Base-by-base conservation (phyloP, 92 coral and sea anemone genomes). In the Palythoa heliodiscus region DNA sequence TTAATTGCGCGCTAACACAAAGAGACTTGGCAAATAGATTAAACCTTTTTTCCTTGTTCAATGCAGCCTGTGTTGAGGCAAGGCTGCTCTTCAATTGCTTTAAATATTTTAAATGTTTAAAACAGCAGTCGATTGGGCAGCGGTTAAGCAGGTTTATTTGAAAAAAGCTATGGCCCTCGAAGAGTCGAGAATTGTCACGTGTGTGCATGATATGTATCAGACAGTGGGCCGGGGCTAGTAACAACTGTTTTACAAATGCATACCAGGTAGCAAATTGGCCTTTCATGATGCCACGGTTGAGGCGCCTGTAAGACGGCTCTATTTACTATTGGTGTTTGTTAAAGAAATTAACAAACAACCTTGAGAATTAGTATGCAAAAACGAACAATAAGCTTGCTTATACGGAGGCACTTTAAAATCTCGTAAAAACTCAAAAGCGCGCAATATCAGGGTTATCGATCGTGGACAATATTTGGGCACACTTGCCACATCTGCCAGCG, bases 291-390 rank as follows among this genome's bases (percentile, higher is more conserved):
- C 63, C 82, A 87, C 86, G 73, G 85, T 35, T 14, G 52, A 73
- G 97, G 97, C 97, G 97, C 97, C 97, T 73, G 15, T 17, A 17
- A 75, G 97, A 66, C 97, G 73, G 87, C 79, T 68, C 37, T 72
- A 71, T 84, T 88, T 88, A 76, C 52, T 75, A 70, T 83, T 90
- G 78, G 90, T 86, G 86, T 89, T 83, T 89, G 75, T 82, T 91
- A 91, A 93, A 88, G 93, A 83, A 80, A 68, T 84, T 83, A 83
- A 89, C 89, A 84, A 89, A 77, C 86, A 80, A 19, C 73, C 60
- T 5, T 48, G 63, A 80, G 16, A 66, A 68, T 80, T 47, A 23
- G 70, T 80, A 66, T 66, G 84, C 75, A 80, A 66, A 25, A 80
- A 67, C 20, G 35, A 20, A 64, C 75, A 40, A 70, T 60, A 9